phyloP scores from a whole-genome alignment of 2,888 invertebrate species.

The Atrina japonica region DNA sequence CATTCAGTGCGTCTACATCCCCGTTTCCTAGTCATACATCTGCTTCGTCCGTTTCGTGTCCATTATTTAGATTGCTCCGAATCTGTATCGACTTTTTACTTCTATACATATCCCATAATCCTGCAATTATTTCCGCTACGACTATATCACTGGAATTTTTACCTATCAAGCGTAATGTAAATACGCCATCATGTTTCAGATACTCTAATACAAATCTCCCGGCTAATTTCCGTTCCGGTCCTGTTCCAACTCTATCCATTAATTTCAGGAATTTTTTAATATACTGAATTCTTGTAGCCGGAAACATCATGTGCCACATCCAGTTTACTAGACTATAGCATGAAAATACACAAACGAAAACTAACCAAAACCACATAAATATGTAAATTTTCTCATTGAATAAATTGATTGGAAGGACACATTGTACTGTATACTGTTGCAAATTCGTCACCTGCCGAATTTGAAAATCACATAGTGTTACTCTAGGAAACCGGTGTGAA shows the following conservation, averaged over 20 bases:
- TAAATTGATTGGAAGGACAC: slow-evolving; percentile 75
- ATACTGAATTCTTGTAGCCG: slow-evolving; percentile 79
- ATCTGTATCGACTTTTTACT: slow-evolving; percentile 75
- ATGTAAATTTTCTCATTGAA: slow-evolving; percentile 80
- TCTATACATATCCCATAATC: slow-evolving; percentile 78
- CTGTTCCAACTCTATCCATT: slow-evolving; percentile 79
- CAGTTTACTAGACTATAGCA: slow-evolving; percentile 75
- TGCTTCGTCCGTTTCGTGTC: slow-evolving; percentile 73
- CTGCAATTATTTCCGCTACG: slow-evolving; percentile 78
- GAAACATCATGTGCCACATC: slow-evolving; percentile 79
- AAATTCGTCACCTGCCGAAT: slow-evolving; percentile 78
- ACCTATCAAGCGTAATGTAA: slow-evolving; percentile 77
- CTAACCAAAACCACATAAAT: slow-evolving; percentile 80
- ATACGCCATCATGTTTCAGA: slow-evolving; percentile 79
- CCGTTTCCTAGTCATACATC: slow-evolving; percentile 69
- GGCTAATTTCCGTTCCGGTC: slow-evolving; percentile 77
- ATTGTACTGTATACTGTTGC: slow-evolving; percentile 76
- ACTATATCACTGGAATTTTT: slow-evolving; percentile 79
- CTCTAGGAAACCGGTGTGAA: slow-evolving; percentile 76
- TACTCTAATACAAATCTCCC: slow-evolving; percentile 78
- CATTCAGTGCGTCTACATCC: too few species aligned
- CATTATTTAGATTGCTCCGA: slow-evolving; percentile 59
- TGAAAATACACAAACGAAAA: slow-evolving; percentile 75
- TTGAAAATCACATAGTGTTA: slow-evolving; percentile 79
- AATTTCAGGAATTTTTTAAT: slow-evolving; percentile 81